phyloP scores from a whole-genome alignment of 2,113 vertebrate genomes.

The Macaca nemestrina region DNA sequence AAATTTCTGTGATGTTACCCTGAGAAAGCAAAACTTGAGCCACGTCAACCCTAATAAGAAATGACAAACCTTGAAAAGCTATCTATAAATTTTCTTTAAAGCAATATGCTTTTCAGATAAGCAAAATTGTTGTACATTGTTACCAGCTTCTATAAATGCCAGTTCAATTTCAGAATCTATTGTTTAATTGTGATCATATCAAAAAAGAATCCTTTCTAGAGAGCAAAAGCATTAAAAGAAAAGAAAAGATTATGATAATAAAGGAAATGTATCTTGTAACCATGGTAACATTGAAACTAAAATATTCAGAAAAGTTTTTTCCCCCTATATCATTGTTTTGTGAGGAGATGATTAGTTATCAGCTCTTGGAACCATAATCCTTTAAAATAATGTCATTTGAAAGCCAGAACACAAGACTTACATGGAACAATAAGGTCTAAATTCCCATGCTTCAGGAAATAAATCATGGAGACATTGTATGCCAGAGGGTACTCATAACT shows the following conservation, averaged over 20 bases:
- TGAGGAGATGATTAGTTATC: conserved; percentile 10
- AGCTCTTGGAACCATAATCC: conserved; percentile 52
- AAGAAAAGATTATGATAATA: conserved; percentile 77
- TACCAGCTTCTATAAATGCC: conserved; percentile 69
- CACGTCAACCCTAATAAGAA: conserved; percentile 74
- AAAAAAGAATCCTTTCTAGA: conserved; percentile 73
- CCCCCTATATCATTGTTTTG: conserved; percentile 39
- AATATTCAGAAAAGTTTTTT: conserved; percentile 45
- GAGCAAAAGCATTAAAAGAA: conserved; percentile 69
- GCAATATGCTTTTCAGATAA: conserved; percentile 70
- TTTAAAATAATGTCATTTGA: conserved; percentile 51
- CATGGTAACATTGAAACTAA: conserved; percentile 65
- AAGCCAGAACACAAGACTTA: conserved; percentile 19
- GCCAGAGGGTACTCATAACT: background rate
- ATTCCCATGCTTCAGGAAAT: conserved; percentile 22
- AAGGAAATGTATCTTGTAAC: conserved; percentile 70
- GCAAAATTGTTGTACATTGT: conserved; percentile 78
- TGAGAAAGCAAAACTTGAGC: conserved; percentile 66
- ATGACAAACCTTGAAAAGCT: conserved; percentile 79
- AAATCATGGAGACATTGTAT: background rate
- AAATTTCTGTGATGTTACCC: conserved; percentile 64
- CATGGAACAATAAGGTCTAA: background rate
- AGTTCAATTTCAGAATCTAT: conserved; percentile 73
- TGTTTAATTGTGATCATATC: conserved; percentile 81
- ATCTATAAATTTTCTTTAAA: conserved; percentile 75